Evolutionary conservation across 2,888 invertebrate species (phyloP), one percentile per base, ranked within the genome.

Genomic region (Athripsodes cinereus): DNA sequence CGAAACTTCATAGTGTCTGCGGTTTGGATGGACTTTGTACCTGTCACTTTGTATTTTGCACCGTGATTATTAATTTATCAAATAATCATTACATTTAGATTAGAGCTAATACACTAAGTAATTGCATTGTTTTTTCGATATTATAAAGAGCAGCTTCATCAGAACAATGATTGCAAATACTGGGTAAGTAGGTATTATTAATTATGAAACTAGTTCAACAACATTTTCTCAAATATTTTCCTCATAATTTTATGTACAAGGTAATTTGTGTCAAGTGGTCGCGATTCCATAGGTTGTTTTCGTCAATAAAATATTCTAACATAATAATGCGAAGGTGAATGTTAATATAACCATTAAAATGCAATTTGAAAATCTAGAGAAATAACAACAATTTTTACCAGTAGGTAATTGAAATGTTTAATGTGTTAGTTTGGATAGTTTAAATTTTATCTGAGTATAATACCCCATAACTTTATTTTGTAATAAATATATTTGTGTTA

Each of bases 121-220:
- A 16, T 8, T 40, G n/a, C n/a, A 40, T 40, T n/a, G n/a, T 40
- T 16, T 13, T 8, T 13, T 40, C 40, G 13, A 8, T 40, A 40
- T 40, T 40, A 13, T 40, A 13, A 3, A 40, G 13, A 40, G n/a
- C 2, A 40, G 13, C 13, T 19, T 6, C n/a, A 18, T 20, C 48
- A 48, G 11, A 46, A 53, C 19, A 52, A 62, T 61, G 59, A 61
- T 60, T 52, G 57, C 60, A 34, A 63, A 63, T 44, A 63, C 61
- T 31, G 61, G 61, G 61, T 63, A 53, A 57, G 55, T 34, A n/a
- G 11, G 21, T 48, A 6, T 48, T 48, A 48, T 48, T 20, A 6
- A 40, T 3, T 26, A 40, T 16, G 13, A 40, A 40, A 40, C 40
- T 40, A 13, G 40, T 40, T 40, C 40, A 16, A n/a, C 13, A 40